A percentile compares a stretch with the other conserved stretches of the same genome.
Evolutionary conservation across 2,888 invertebrate species (phyloP).

Genomic region (Pomacea canaliculata): DNA sequence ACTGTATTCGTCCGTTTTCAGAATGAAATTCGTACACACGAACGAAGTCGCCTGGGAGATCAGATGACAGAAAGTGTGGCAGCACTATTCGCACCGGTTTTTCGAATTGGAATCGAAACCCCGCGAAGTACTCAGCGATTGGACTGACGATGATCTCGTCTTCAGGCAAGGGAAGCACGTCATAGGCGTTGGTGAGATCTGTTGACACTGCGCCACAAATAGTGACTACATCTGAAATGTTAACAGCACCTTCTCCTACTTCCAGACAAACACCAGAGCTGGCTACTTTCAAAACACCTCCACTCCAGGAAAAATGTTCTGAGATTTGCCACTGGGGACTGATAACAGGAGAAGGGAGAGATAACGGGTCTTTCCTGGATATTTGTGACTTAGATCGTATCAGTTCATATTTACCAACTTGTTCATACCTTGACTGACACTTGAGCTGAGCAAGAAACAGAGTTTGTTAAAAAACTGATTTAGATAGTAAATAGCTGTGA

Average conservation of each 20-base stretch:
- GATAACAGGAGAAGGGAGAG: background rate
- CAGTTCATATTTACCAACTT: too few relatives aligned
- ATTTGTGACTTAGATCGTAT: too few relatives aligned
- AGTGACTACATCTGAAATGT: background rate
- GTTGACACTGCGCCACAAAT: constrained; percentile 4
- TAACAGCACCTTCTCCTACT: background rate
- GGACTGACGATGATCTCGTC: constrained; percentile 12
- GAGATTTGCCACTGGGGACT: constrained; percentile 1
- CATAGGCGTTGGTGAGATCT: background rate
- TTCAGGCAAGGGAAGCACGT: background rate
- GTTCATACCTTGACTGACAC: too few relatives aligned
- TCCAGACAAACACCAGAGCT: constrained; percentile 5
- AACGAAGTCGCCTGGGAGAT: background rate
- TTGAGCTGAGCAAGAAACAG: too few relatives aligned
- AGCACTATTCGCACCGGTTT: constrained; percentile 3
- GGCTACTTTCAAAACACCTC: background rate
- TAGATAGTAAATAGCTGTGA: too few relatives aligned
- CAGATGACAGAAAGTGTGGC: constrained; percentile 11
- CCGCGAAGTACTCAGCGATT: constrained; percentile 12
- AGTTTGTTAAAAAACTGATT: too few relatives aligned
- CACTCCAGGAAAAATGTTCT: background rate
- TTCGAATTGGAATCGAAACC: background rate
- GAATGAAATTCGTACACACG: constrained; percentile 1
- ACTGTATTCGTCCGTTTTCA: too few relatives aligned
- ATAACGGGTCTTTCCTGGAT: too few relatives aligned